phyloP scores from a whole-genome alignment of 2,797 vertebrate genomes.

The Hipposideros larvatus region DNA sequence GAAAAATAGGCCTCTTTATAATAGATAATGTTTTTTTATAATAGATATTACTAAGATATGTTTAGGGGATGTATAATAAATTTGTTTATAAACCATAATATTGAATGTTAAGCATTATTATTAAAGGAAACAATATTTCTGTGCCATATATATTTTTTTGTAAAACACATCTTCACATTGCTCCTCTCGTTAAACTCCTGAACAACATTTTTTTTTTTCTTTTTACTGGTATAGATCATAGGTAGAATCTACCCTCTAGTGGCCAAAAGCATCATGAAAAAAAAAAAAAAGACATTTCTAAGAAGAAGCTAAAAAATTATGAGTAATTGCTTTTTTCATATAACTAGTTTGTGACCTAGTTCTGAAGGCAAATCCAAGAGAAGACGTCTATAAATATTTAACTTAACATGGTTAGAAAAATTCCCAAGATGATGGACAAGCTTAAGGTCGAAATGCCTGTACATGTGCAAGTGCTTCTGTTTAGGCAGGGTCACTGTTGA shows the following conservation, averaged over 20 bases:
- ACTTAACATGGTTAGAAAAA: neutral
- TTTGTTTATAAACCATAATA: neutral
- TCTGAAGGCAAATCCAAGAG: neutral
- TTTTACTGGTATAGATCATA: constrained; percentile 6
- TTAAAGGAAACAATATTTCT: neutral
- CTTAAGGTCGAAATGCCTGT: neutral
- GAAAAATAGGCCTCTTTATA: neutral
- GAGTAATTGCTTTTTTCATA: neutral
- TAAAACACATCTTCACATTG: neutral
- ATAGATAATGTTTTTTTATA: neutral
- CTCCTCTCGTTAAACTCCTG: neutral
- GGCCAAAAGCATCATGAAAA: constrained; percentile 79
- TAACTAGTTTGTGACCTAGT: neutral
- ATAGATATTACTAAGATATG: neutral
- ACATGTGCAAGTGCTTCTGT: neutral
- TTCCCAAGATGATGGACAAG: neutral
- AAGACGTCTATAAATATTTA: neutral
- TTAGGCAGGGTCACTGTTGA: neutral
- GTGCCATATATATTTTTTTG: neutral
- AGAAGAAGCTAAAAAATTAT: neutral
- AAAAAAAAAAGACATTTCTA: neutral
- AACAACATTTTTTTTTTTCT: neutral
- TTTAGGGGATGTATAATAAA: neutral
- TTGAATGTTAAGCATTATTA: neutral
- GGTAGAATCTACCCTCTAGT: constrained; percentile 87